A percentile compares a stretch with the other conserved stretches of the same genome.
These are phyloP conservation scores for Microcebus murinus DNA, from an alignment of 2,113 vertebrate species.

Conservation along the genomic window DNA sequence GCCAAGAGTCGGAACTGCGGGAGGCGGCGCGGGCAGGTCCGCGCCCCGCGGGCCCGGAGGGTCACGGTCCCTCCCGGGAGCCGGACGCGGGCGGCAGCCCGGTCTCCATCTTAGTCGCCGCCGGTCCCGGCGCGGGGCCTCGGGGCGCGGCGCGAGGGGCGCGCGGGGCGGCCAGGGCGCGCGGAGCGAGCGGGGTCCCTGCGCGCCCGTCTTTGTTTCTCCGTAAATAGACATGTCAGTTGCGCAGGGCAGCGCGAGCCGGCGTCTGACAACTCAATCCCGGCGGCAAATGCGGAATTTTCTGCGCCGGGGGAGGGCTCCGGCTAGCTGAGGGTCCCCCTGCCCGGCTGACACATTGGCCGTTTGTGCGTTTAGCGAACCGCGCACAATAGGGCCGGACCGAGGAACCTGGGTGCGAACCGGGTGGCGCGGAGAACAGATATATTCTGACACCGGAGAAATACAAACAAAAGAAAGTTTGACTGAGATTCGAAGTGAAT, in stretches of 20 bases:
- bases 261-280: constrained; percentile 83
- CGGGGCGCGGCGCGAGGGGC: not conserved
- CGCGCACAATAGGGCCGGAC: constrained; percentile 50
- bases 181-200: constrained; percentile 59
- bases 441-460: constrained; percentile 74
- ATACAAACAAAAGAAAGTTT: constrained; percentile 85
- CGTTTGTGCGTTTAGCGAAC: not conserved
- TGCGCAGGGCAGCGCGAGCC: constrained; percentile 80
- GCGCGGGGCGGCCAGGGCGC: constrained; percentile 60
- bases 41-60: constrained; percentile 72
- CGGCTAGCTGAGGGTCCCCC: constrained; percentile 8
- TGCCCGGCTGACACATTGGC: not conserved
- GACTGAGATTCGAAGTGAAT: constrained; percentile 79
- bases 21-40: constrained; percentile 54
- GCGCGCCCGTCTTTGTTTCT: constrained; percentile 84
- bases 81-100: constrained; percentile 85
- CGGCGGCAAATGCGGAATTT: constrained; percentile 78
- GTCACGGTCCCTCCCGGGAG: constrained; percentile 90
- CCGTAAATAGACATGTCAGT: constrained; percentile 84
- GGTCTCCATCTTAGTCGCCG: constrained; percentile 92
- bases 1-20: constrained; percentile 76
- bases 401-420: not conserved
- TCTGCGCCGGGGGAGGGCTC: constrained; percentile 66
- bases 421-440: not conserved
- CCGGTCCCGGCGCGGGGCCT: constrained; percentile 79